Percentiles rank a stretch among this genome's conserved stretches.
These are phyloP conservation scores for Amblyjoppa fuscipennis DNA, from an alignment of 2,888 invertebrate genomes.

Conservation along the genomic window DNA sequence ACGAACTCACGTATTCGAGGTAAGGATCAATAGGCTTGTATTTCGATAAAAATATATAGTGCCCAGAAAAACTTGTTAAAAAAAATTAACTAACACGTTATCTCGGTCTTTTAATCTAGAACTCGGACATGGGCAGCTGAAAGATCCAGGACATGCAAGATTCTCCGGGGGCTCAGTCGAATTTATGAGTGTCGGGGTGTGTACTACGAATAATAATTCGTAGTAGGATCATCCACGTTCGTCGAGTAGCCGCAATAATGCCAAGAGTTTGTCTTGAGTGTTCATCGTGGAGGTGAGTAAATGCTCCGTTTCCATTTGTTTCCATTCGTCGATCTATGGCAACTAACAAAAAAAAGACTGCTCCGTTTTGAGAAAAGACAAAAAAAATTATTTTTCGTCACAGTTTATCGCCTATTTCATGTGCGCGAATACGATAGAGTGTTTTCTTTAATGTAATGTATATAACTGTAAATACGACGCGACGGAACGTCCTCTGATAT, in stretches of 20 bases:
- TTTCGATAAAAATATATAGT: not conserved
- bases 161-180: not conserved
- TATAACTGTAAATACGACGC: constrained; percentile 36
- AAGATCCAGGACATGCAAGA: not conserved
- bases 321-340: not conserved
- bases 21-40: not conserved
- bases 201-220: not conserved
- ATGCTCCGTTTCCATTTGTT: not conserved
- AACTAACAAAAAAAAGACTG: not conserved
- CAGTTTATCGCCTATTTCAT: not conserved
- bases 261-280: not conserved
- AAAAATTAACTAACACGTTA: not conserved
- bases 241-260: not conserved
- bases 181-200: not conserved
- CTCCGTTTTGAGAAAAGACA: not conserved
- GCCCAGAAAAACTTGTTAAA: not conserved
- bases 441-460: constrained; percentile 26
- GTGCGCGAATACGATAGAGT: not conserved
- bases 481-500: not conserved
- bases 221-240: not conserved
- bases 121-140: constrained; percentile 1
- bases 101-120: not conserved
- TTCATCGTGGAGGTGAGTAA: constrained; percentile 15
- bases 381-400: not conserved
- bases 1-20: not conserved